phyloP scores from a whole-genome alignment of 30 jellyfish, hydroid and myxozoan species.

The Cassiopea xamachana region DNA sequence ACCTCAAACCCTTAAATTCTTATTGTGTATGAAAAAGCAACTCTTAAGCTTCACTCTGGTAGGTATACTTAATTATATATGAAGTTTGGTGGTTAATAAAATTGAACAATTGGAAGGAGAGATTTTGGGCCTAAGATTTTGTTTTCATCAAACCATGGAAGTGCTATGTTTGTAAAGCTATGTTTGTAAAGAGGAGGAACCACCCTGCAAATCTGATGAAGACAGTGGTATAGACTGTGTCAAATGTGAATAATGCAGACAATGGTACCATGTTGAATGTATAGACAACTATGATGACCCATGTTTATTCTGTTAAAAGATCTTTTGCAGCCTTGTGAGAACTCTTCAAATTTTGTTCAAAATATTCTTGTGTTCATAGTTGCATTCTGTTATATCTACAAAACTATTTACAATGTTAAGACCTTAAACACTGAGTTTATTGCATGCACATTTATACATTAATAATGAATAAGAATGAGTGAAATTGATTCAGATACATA shows the following conservation, averaged over 20 bases:
- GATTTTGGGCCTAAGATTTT: no score
- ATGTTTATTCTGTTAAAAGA: conserved; percentile 16
- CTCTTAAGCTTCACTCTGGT: no score
- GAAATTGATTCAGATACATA: background rate
- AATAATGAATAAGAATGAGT: background rate
- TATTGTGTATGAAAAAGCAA: no score
- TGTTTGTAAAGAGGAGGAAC: conserved; percentile 45
- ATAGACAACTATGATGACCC: conserved; percentile 26
- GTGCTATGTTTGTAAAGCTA: no score
- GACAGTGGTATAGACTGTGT: conserved; percentile 41
- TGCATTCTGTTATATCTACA: background rate
- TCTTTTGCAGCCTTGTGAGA: background rate
- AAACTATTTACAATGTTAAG: background rate
- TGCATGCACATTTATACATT: background rate
- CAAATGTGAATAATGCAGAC: conserved; percentile 23
- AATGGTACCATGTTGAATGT: conserved; percentile 53
- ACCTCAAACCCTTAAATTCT: no score
- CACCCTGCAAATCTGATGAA: conserved; percentile 38
- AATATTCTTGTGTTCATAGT: background rate
- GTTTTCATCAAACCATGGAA: no score
- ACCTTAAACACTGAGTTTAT: background rate
- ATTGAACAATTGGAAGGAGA: no score
- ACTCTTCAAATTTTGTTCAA: background rate
- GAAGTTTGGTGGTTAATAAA: no score
- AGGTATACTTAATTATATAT: no score